A percentile compares a stretch with the other conserved stretches of the same genome.
phyloP scores from a whole-genome alignment of 2,888 invertebrate species.

The Hypsopygia costalis region DNA sequence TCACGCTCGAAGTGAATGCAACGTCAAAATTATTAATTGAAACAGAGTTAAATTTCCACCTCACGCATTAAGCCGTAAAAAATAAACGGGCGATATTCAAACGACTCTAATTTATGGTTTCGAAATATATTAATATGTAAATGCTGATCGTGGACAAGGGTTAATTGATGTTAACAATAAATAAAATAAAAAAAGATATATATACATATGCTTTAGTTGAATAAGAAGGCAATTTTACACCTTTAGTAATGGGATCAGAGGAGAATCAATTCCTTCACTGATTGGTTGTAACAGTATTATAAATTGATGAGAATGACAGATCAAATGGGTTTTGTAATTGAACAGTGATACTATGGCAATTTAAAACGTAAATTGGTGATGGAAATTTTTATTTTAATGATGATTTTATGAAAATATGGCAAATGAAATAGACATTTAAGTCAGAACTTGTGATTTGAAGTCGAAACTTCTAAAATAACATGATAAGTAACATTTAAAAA shows the following conservation, averaged over 20 bases:
- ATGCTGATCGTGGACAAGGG: conserved; percentile 47
- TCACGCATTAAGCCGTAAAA: conserved; percentile 32
- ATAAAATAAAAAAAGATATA: conserved; percentile 42
- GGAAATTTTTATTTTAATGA: conserved; percentile 24
- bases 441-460: neutral
- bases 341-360: conserved; percentile 34
- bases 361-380: conserved; percentile 25
- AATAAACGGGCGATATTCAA: conserved; percentile 32
- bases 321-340: conserved; percentile 47
- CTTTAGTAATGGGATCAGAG: conserved; percentile 37
- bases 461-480: neutral
- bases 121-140: conserved; percentile 60
- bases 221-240: conserved; percentile 50
- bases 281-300: conserved; percentile 41
- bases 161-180: conserved; percentile 68
- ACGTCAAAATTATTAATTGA: conserved; percentile 53
- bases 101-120: conserved; percentile 52
- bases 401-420: conserved; percentile 35
- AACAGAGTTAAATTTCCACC: conserved; percentile 44
- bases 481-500: too few relatives aligned
- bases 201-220: conserved; percentile 25
- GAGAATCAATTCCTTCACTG: conserved; percentile 45
- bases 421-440: conserved; percentile 5
- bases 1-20: conserved; percentile 22
- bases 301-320: conserved; percentile 39